A percentile compares a stretch with the other conserved stretches of the same genome.
phyloP scores from a whole-genome alignment of 2,888 invertebrate species.

The Selenia dentaria region DNA sequence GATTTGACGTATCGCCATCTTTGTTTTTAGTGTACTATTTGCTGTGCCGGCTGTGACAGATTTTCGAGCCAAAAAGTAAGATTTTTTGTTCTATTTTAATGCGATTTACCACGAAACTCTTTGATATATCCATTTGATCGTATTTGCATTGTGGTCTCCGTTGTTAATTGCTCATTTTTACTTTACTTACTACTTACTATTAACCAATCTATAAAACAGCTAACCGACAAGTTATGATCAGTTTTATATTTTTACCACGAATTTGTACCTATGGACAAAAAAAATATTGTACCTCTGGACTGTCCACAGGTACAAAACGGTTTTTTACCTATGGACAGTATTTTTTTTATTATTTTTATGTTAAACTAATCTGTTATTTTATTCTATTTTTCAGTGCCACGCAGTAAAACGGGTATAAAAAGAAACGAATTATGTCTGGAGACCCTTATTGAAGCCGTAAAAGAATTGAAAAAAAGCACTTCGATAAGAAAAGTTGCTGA shows the following conservation, averaged over 20 bases:
- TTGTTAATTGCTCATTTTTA: not conserved
- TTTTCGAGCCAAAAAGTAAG: too few species aligned
- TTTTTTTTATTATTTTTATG: not conserved
- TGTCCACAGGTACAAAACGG: slow-evolving; percentile 24
- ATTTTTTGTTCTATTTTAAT: not conserved
- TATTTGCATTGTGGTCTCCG: not conserved
- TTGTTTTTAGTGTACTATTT: too few species aligned
- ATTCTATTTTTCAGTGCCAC: not conserved
- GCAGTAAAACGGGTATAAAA: not conserved
- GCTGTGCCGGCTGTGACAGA: too few species aligned
- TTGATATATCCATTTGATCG: not conserved
- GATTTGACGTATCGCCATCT: too few species aligned
- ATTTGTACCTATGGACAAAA: slow-evolving; percentile 18
- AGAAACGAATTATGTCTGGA: not conserved
- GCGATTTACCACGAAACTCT: not conserved
- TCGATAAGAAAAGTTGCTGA: not conserved
- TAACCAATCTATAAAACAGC: not conserved
- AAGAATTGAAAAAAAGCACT: not conserved
- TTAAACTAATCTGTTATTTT: not conserved
- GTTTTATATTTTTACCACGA: slow-evolving; percentile 5
- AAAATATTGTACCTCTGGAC: slow-evolving; percentile 22
- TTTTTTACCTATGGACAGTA: not conserved
- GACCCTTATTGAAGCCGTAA: not conserved
- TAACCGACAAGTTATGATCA: not conserved
- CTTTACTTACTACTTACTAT: too few species aligned